Percentiles rank a stretch among this genome's conserved stretches.
phyloP scores from a whole-genome alignment of 2,797 vertebrate genomes.

The Acrossocheilus fasciatus region DNA sequence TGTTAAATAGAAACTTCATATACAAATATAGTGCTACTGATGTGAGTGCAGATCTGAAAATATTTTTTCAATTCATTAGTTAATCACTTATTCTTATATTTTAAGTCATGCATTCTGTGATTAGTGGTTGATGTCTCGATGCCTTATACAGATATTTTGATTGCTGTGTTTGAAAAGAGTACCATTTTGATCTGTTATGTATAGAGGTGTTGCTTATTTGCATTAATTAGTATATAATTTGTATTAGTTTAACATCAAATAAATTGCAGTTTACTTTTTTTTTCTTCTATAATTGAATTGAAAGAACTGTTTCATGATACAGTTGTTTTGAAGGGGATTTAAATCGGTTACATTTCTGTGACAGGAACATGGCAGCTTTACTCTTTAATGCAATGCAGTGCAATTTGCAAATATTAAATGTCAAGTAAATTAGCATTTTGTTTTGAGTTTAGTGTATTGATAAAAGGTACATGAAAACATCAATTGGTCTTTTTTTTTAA shows the following conservation, averaged over 20 bases:
- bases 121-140: neutral
- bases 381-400: neutral
- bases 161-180: neutral
- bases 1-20: neutral
- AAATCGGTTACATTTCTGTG: neutral
- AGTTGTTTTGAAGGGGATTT: neutral
- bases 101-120: neutral
- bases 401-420: neutral
- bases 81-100: neutral
- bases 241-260: neutral
- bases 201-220: neutral
- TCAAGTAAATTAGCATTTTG: neutral
- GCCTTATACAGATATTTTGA: neutral
- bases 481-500: neutral
- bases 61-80: neutral
- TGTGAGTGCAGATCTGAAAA: neutral
- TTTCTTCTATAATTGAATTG: neutral
- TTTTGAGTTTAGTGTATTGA: neutral
- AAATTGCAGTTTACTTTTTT: neutral
- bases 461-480: neutral
- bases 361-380: neutral
- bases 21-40: neutral
- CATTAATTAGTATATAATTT: neutral
- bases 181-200: neutral
- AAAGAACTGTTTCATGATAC: neutral